phyloP scores from a whole-genome alignment of 2,113 vertebrate species.

The Coracopsis vasa region DNA sequence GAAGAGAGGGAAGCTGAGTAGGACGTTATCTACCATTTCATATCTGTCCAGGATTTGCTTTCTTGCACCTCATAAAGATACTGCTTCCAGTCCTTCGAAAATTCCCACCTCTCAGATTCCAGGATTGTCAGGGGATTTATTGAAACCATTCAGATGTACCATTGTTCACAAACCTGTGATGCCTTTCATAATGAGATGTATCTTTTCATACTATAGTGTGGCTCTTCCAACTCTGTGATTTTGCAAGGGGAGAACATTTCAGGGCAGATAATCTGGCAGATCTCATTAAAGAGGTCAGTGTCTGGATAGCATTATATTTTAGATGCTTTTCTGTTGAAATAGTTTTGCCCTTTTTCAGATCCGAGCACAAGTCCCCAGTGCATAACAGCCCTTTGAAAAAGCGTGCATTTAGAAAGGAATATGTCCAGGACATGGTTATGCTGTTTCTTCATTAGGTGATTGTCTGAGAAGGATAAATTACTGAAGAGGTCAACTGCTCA shows the following conservation, averaged over 20 bases:
- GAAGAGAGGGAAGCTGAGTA: background rate
- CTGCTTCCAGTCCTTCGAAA: background rate
- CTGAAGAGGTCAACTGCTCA: background rate
- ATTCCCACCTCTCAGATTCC: background rate
- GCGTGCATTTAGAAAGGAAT: background rate
- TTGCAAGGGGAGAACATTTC: background rate
- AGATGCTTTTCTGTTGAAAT: background rate
- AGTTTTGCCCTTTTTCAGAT: background rate
- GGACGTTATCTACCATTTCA: background rate
- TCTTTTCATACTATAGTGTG: background rate
- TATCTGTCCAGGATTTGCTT: background rate
- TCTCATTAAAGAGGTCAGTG: background rate
- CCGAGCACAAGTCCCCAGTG: background rate
- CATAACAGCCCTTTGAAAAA: background rate
- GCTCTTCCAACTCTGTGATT: background rate
- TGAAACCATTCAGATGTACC: background rate
- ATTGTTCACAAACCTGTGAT: background rate
- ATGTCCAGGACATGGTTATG: background rate
- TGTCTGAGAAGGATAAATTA: background rate
- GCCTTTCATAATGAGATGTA: background rate
- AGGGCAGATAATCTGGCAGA: background rate
- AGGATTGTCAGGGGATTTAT: background rate
- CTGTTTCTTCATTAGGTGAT: background rate
- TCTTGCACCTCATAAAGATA: background rate
- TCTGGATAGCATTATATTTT: background rate